Evolutionary conservation across 2,797 vertebrate genomes (phyloP).

Genomic region (Ptychadena robeensis): DNA sequence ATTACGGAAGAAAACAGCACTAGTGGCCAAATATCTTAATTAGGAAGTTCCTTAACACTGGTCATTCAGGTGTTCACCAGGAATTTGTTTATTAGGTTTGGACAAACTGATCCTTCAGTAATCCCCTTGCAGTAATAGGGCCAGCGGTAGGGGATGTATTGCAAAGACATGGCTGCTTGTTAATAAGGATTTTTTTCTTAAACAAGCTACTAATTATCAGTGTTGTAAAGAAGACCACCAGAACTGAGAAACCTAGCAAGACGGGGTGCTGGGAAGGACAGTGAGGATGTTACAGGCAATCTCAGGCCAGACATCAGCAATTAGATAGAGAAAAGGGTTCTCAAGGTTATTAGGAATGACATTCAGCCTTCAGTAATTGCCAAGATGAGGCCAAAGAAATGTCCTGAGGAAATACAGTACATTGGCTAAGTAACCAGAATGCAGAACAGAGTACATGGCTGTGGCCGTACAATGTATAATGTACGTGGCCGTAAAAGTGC

Average conservation of each 20-base stretch:
- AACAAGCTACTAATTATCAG: conserved; percentile 86
- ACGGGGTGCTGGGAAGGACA: conserved; percentile 17
- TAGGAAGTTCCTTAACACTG: conserved; percentile 70
- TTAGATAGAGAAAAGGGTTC: conserved; percentile 41
- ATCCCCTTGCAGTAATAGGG: conserved; percentile 83
- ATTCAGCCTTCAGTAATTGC: conserved; percentile 23
- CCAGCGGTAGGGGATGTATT: conserved; percentile 68
- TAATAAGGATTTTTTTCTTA: conserved; percentile 76
- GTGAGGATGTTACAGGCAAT: conserved; percentile 36
- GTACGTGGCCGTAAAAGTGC: too few relatives aligned
- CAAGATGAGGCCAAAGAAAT: conserved; percentile 9
- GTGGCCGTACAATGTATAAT: neutral
- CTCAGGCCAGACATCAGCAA: conserved; percentile 27
- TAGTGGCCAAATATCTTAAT: conserved; percentile 76
- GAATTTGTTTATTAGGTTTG: conserved; percentile 83
- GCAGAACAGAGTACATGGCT: neutral
- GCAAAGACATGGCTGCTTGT: conserved; percentile 70
- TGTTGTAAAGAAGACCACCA: conserved; percentile 79
- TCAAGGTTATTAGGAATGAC: conserved; percentile 53
- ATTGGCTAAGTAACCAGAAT: neutral
- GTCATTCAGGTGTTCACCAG: conserved; percentile 74
- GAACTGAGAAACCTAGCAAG: conserved; percentile 65
- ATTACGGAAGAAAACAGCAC: conserved; percentile 59
- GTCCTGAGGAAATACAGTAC: conserved; percentile 3
- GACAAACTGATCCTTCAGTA: conserved; percentile 85